Evolutionary conservation across 1,140 invertebrate species (phyloP).

Genomic region (Paraescarpia echinospica): DNA sequence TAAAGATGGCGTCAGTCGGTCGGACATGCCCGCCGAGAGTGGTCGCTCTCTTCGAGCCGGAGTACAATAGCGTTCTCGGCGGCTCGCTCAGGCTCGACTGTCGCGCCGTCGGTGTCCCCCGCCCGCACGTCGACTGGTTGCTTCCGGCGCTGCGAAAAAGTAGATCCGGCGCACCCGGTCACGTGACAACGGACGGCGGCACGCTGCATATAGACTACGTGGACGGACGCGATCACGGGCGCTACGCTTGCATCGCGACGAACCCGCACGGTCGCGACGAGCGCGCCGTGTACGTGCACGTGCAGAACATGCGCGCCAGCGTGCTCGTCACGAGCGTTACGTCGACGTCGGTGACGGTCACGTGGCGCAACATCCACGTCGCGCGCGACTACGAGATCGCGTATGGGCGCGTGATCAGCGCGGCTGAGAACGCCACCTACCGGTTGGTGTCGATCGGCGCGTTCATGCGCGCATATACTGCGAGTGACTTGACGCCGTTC

Average conservation of each 20-base stretch:
- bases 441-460: slow-evolving; percentile 21
- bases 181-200: slow-evolving; percentile 6
- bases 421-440: slow-evolving; percentile 4
- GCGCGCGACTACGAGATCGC: slow-evolving; percentile 23
- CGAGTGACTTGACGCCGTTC: slow-evolving; percentile 27
- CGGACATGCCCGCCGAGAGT: slow-evolving; percentile 15
- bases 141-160: not conserved
- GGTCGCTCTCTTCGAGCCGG: slow-evolving; percentile 2
- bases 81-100: slow-evolving; percentile 19
- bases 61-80: not conserved
- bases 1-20: not conserved
- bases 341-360: slow-evolving; percentile 22
- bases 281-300: slow-evolving; percentile 4
- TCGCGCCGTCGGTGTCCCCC: slow-evolving; percentile 23
- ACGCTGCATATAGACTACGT: slow-evolving; percentile 17
- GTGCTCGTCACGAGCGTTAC: slow-evolving; percentile 26
- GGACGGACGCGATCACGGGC: not conserved
- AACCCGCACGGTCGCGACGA: slow-evolving; percentile 19
- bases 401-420: slow-evolving; percentile 5
- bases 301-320: slow-evolving; percentile 20
- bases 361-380: slow-evolving; percentile 21
- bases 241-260: slow-evolving; percentile 26
- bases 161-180: slow-evolving; percentile 1
- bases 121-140: slow-evolving; percentile 27
- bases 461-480: slow-evolving; percentile 34